Percentiles rank a stretch among this genome's conserved stretches.
These are phyloP conservation scores for Brienomyrus brachyistius DNA, from an alignment of 2,113 vertebrate genomes.

Conservation along the genomic window DNA sequence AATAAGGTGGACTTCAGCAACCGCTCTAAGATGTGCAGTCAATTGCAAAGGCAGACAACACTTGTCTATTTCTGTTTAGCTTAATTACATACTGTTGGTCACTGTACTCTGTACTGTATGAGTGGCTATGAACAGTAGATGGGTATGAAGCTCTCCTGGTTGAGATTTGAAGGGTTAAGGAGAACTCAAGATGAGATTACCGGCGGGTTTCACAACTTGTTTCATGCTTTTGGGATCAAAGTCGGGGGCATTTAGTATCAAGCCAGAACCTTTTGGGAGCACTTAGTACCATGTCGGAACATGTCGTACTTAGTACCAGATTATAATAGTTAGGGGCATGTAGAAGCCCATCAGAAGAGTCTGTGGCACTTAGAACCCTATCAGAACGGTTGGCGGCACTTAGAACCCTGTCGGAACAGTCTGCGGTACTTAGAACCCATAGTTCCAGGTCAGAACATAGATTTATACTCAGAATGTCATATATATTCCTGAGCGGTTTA, in stretches of 20 bases:
- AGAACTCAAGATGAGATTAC: neutral
- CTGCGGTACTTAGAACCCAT: neutral
- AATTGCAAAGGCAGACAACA: neutral
- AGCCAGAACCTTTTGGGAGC: neutral
- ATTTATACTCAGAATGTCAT: neutral
- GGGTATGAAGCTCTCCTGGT: neutral
- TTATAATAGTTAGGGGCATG: neutral
- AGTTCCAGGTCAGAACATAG: neutral
- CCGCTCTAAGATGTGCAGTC: neutral
- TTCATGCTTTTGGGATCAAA: neutral
- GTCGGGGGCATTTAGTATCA: neutral
- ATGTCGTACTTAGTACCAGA: neutral
- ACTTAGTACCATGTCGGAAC: neutral
- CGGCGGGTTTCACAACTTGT: neutral
- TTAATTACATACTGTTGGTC: neutral
- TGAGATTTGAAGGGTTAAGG: neutral
- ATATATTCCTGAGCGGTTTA: neutral
- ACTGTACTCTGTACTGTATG: neutral
- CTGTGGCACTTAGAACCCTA: neutral
- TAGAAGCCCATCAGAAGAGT: neutral
- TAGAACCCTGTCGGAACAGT: neutral
- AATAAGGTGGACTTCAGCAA: neutral
- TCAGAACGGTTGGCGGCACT: neutral
- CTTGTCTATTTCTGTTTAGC: neutral
- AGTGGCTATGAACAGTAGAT: neutral